These are phyloP conservation scores for Coccyzus lansbergi DNA, from an alignment of 2,797 vertebrate genomes.

Conservation along the genomic window DNA sequence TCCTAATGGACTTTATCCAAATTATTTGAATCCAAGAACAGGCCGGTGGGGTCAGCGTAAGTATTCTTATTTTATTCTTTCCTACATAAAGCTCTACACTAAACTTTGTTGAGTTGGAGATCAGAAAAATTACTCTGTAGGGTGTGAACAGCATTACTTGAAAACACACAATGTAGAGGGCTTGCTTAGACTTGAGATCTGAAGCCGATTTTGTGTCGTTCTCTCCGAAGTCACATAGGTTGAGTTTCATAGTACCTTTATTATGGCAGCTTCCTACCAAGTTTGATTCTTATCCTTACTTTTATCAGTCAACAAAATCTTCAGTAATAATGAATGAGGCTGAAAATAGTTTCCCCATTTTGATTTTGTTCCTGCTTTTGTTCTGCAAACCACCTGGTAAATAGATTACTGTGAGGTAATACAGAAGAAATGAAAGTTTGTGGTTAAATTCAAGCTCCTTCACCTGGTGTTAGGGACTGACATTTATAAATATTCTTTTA, in stretches of 20 bases:
- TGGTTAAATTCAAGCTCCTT: not conserved
- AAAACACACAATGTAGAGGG: not conserved
- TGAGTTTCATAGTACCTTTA: not conserved
- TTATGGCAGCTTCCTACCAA: not conserved
- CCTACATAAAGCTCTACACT: not conserved
- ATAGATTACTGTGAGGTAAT: not conserved
- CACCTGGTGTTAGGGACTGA: not conserved
- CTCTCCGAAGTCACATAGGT: not conserved
- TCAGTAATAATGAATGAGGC: not conserved
- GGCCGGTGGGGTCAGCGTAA: conserved; percentile 99
- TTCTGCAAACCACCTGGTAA: not conserved
- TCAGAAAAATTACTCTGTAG: not conserved
- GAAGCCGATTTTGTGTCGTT: not conserved
- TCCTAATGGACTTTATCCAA: conserved; percentile 98
- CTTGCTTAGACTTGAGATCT: not conserved
- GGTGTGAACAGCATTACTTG: not conserved
- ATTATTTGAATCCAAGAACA: conserved; percentile 97
- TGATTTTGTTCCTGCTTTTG: conserved; percentile 9
- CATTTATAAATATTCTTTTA: not conserved
- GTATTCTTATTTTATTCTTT: conserved; percentile 71
- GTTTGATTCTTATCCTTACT: not conserved
- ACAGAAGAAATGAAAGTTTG: not conserved
- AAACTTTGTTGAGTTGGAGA: not conserved
- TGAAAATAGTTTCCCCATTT: not conserved
- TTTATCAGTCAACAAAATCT: not conserved